These are phyloP conservation scores for Meandrusa payeni DNA, from an alignment of 2,888 invertebrate genomes.

Conservation along the genomic window DNA sequence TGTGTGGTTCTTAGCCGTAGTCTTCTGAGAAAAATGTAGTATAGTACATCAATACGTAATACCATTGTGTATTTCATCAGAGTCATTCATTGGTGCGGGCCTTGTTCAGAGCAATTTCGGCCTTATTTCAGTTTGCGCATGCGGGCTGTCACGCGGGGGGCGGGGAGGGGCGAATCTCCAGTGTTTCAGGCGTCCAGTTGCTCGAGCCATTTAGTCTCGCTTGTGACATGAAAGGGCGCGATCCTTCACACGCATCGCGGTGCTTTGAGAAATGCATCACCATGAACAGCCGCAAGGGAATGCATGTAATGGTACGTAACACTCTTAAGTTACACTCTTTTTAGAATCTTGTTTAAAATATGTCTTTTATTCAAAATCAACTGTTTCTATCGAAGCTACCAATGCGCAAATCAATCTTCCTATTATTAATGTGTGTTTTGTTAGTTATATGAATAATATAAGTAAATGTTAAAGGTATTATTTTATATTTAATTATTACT, in stretches of 20 bases:
- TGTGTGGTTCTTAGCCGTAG: too few relatives aligned
- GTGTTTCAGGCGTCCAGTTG: slow-evolving; percentile 63
- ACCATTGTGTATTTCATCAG: slow-evolving; percentile 36
- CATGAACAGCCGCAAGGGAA: slow-evolving; percentile 84
- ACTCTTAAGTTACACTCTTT: too few relatives aligned
- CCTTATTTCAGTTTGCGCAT: slow-evolving; percentile 46
- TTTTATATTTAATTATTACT: too few relatives aligned
- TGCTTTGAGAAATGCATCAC: slow-evolving; percentile 85
- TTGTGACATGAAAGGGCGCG: slow-evolving; percentile 82
- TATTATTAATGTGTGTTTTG: not conserved
- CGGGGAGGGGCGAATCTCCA: slow-evolving; percentile 45
- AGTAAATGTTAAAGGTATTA: too few relatives aligned
- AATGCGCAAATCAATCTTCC: too few relatives aligned
- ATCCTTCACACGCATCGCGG: slow-evolving; percentile 77
- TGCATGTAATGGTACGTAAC: slow-evolving; percentile 76
- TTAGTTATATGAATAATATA: too few relatives aligned
- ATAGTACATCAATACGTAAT: slow-evolving; percentile 20
- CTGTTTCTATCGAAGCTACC: too few relatives aligned
- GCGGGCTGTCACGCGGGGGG: slow-evolving; percentile 38
- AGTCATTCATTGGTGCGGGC: slow-evolving; percentile 45
- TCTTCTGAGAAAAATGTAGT: not conserved
- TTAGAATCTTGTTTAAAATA: too few relatives aligned
- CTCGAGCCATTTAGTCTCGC: slow-evolving; percentile 69
- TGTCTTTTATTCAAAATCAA: too few relatives aligned
- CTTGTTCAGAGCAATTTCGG: slow-evolving; percentile 41